Evolutionary conservation across 2,888 invertebrate species (phyloP).

Genomic region (Bembecia ichneumoniformis): DNA sequence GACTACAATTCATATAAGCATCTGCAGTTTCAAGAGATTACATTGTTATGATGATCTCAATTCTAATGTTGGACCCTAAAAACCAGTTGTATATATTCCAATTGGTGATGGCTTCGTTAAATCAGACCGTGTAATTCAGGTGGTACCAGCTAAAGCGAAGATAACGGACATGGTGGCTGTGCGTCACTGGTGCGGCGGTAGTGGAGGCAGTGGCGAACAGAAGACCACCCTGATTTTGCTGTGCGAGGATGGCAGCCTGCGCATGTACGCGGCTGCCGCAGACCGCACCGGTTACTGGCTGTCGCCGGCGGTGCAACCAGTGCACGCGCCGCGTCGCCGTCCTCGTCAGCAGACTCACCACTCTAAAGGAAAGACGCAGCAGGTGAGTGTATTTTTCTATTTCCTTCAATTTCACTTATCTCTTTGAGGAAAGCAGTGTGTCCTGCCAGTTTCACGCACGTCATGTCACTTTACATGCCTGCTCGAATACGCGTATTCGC

Average conservation of each 20-base stretch:
- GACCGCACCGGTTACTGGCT: constrained; percentile 81
- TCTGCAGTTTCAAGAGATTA: too few relatives aligned
- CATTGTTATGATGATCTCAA: too few relatives aligned
- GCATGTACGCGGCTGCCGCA: constrained; percentile 92
- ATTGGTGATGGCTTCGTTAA: too few relatives aligned
- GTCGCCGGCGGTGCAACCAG: constrained; percentile 72
- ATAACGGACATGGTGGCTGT: constrained; percentile 98
- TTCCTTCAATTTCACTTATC: too few relatives aligned
- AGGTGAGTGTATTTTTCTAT: constrained; percentile 22
- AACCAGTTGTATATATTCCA: too few relatives aligned
- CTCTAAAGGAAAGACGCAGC: constrained; percentile 45
- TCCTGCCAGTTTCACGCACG: too few relatives aligned
- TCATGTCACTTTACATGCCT: too few relatives aligned
- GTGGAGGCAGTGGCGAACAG: constrained; percentile 82
- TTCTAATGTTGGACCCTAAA: too few relatives aligned
- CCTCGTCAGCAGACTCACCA: constrained; percentile 38
- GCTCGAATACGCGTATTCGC: too few relatives aligned
- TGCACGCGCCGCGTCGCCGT: constrained; percentile 49
- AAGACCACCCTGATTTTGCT: constrained; percentile 92
- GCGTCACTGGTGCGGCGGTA: constrained; percentile 82
- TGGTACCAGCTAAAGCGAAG: constrained; percentile 91
- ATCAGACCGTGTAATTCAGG: constrained; percentile 22
- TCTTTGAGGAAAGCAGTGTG: too few relatives aligned
- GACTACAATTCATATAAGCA: too few relatives aligned
- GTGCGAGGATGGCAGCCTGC: constrained; percentile 96